Evolutionary conservation across 2,888 invertebrate genomes (phyloP).

Genomic region (Apamea monoglypha): DNA sequence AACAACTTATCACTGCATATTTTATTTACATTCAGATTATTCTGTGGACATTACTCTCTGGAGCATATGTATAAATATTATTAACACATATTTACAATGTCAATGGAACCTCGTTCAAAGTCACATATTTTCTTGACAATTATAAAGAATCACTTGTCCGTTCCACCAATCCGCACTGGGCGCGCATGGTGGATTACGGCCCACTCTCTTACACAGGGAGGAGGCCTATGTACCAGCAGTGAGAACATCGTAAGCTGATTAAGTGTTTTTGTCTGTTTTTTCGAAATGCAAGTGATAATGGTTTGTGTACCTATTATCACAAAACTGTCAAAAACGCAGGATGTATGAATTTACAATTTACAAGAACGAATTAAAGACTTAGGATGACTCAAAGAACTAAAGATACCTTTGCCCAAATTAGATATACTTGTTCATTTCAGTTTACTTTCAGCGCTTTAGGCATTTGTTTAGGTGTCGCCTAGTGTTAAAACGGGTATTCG

Average conservation of each 20-base stretch:
- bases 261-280: too few relatives aligned
- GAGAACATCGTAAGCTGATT: too few relatives aligned
- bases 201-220: too few relatives aligned
- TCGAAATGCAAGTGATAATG: not conserved
- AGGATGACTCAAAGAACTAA: not conserved
- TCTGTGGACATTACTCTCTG: slow-evolving; percentile 26
- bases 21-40: slow-evolving; percentile 51
- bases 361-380: slow-evolving; percentile 4
- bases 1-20: slow-evolving; percentile 29
- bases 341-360: too few relatives aligned
- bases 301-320: not conserved
- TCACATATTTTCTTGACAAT: slow-evolving; percentile 38
- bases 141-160: slow-evolving; percentile 24
- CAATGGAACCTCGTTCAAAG: slow-evolving; percentile 58
- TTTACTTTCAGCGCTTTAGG: not conserved
- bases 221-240: too few relatives aligned
- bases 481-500: not conserved
- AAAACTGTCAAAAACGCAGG: slow-evolving; percentile 14
- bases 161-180: not conserved
- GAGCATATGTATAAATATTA: slow-evolving; percentile 47
- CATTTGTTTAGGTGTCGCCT: not conserved
- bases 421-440: not conserved
- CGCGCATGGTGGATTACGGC: too few relatives aligned
- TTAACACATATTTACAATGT: slow-evolving; percentile 56
- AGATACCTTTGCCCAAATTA: not conserved